These are phyloP conservation scores for Botia kubotai DNA, from an alignment of 2,797 vertebrate genomes.

Conservation along the genomic window DNA sequence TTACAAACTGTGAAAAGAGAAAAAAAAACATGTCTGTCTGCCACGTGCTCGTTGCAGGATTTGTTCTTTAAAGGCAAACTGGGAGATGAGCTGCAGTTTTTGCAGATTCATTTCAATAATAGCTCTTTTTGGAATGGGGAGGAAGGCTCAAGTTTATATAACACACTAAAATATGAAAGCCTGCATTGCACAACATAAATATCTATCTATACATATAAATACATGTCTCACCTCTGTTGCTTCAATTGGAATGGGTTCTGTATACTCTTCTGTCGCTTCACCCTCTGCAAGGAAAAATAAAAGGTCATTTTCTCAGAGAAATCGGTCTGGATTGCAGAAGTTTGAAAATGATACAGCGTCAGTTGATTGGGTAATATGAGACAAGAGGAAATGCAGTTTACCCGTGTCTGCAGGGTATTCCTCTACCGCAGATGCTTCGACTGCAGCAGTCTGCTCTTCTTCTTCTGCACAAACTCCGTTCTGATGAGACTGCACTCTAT, in stretches of 20 bases:
- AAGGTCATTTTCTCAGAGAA: constrained; percentile 43
- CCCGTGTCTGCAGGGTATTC: constrained; percentile 85
- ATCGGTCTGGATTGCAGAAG: neutral
- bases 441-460: constrained; percentile 65
- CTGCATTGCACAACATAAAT: too few relatives aligned
- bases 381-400: constrained; percentile 54
- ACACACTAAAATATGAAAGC: too few relatives aligned
- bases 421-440: constrained; percentile 80
- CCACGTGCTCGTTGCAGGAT: too few relatives aligned
- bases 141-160: too few relatives aligned
- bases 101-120: too few relatives aligned
- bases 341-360: constrained; percentile 25
- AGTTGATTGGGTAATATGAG: neutral
- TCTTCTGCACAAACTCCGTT: constrained; percentile 93
- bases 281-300: constrained; percentile 77
- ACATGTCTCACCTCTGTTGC: constrained; percentile 87
- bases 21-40: neutral
- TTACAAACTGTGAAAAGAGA: constrained; percentile 86
- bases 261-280: constrained; percentile 89
- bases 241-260: constrained; percentile 91
- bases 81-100: too few relatives aligned
- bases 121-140: too few relatives aligned
- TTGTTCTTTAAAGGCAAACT: too few relatives aligned
- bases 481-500: constrained; percentile 88
- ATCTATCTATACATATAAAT: too few relatives aligned